Base-by-base conservation (phyloP, 1,140 invertebrate species). In the Lethrus apterus region DNA sequence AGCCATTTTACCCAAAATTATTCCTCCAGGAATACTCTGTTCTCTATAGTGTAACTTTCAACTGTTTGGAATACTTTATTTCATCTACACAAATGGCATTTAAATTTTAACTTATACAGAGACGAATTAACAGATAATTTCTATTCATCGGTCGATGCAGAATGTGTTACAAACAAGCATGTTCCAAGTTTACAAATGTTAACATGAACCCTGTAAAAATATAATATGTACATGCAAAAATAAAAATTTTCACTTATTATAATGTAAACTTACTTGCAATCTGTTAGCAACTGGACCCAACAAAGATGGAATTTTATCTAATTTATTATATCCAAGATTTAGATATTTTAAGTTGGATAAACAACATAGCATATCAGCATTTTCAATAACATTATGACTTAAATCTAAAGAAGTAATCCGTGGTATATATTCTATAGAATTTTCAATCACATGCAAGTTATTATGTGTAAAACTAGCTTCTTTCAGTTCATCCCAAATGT, bases 301-400 rank as follows among this genome's bases (percentile, higher is more conserved):
- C 44, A 81, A 74, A 4, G 51, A 50, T 9, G 79, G 78, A 36
- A 80, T 56, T 33, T 53, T 47, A 38, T 73, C 71, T n/a, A 82
- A 56, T 57, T 75, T 75, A 54, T 82, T 82, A 51, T 70, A 81
- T 23, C 76, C 73, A 11, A 82, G 56, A 67, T 81, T 79, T 1
- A 80, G 56, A 49, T 74, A 70, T 56, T 76, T 79, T 7, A 81
- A 61, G 57, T 77, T 75, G 9, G 72, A 73, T 21, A 82, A 59
- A 66, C 67, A 75, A 50, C 65, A 68, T 17, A 75, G 52, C 4
- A 63, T 62, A 13, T 66, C 52, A 4, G 68, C 61, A 41, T 66
- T 67, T 17, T 62, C 65, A 3, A 81, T 58, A 35, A 75, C 66
- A 66, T 82, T 82, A 52, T 81, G 76, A 51, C 77, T 78, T 7